These are phyloP conservation scores for Tylochromis polylepis DNA, from an alignment of 2,113 vertebrate species.

Conservation along the genomic window DNA sequence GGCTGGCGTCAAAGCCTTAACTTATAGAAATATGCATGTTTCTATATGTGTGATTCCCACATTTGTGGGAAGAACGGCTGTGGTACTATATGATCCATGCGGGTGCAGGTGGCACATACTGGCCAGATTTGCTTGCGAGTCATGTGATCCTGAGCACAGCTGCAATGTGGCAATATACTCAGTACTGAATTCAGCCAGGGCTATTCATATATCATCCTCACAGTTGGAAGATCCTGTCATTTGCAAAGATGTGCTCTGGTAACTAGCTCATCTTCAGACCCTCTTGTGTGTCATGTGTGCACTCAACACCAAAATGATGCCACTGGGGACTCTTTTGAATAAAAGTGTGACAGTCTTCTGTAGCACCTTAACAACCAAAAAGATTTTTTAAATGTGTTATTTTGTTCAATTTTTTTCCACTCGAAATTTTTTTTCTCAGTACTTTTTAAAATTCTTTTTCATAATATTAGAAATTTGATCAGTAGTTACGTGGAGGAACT, in stretches of 20 bases:
- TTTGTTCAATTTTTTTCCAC: background rate
- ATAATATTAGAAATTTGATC: background rate
- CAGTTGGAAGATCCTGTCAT: slow-evolving; percentile 27
- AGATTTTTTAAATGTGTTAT: background rate
- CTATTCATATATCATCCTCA: slow-evolving; percentile 32
- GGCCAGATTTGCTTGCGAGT: background rate
- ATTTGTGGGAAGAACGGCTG: slow-evolving; percentile 3
- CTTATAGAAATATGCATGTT: background rate
- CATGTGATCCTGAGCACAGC: background rate
- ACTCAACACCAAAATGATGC: background rate
- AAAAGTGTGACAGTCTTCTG: background rate
- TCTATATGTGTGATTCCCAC: background rate
- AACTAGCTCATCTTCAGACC: slow-evolving; percentile 35
- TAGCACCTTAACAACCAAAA: background rate
- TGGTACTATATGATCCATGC: background rate
- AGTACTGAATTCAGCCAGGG: slow-evolving; percentile 7
- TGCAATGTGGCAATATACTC: slow-evolving; percentile 8
- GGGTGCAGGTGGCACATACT: slow-evolving; percentile 16
- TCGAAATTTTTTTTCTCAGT: background rate
- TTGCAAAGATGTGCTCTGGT: slow-evolving; percentile 19
- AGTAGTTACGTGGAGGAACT: background rate
- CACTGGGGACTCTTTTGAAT: background rate
- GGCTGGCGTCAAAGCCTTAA: slow-evolving; percentile 6
- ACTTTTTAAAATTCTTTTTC: background rate
- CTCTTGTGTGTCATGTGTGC: background rate